Conservation (phyloP, 2,888 invertebrate species). For the Synergus umbraculus region DNA sequence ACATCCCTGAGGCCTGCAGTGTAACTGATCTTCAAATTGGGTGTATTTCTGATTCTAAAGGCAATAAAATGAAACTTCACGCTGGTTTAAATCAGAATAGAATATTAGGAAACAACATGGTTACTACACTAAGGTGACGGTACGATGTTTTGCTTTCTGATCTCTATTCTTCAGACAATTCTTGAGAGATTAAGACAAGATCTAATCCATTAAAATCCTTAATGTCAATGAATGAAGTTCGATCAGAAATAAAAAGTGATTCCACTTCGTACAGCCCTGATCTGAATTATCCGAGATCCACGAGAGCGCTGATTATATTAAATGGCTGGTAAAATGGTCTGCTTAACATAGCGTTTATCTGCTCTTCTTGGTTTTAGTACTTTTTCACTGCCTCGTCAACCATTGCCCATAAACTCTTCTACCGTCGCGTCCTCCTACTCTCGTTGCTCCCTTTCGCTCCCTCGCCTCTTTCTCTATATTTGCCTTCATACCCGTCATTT, state of each 20-base stretch:
- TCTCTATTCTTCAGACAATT: too few species aligned
- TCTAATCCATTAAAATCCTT: too few species aligned
- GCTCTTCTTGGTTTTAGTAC: constrained; percentile 76
- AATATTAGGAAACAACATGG: too few species aligned
- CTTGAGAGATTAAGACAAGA: too few species aligned
- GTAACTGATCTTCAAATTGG: too few species aligned
- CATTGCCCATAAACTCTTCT: constrained; percentile 66
- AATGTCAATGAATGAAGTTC: background rate
- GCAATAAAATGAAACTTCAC: too few species aligned
- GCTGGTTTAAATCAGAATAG: too few species aligned
- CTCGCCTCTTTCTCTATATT: constrained; percentile 10
- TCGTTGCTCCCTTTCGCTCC: constrained; percentile 44
- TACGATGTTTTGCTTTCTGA: too few species aligned
- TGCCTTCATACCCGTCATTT: too few species aligned
- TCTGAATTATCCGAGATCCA: constrained; percentile 63
- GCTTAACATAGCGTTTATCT: constrained; percentile 77
- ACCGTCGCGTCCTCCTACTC: constrained; percentile 49
- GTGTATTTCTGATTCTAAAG: too few species aligned
- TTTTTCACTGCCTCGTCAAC: constrained; percentile 77
- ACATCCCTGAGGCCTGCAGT: too few species aligned
- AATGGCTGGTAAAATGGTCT: constrained; percentile 76
- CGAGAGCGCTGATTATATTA: constrained; percentile 75
- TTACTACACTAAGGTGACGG: too few species aligned
- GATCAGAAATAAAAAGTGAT: constrained; percentile 8
- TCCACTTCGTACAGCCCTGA: constrained; percentile 57